Conservation (phyloP, 2,888 invertebrate species). For the Stictocephala bisonia region DNA sequence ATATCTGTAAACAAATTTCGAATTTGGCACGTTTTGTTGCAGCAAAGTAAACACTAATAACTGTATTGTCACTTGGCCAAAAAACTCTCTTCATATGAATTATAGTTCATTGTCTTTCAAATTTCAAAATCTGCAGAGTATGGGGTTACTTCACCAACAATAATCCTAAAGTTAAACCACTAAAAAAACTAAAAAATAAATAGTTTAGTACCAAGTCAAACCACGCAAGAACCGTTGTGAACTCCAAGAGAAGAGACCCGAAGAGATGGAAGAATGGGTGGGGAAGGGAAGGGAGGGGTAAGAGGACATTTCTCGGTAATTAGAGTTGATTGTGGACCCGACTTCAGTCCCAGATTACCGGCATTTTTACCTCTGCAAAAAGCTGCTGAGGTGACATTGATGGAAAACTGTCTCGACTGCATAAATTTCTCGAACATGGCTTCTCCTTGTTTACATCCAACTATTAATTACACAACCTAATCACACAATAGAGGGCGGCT, state of each 20-base stretch:
- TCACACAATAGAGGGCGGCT: slow-evolving; percentile 31
- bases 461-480: slow-evolving; percentile 18
- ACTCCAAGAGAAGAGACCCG: too few species aligned
- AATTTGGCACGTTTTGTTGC: too few species aligned
- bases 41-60: too few species aligned
- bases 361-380: slow-evolving; percentile 15
- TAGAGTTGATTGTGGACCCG: slow-evolving; percentile 12
- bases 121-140: too few species aligned
- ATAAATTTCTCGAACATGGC: not conserved
- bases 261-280: too few species aligned
- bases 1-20: too few species aligned
- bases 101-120: too few species aligned
- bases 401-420: not conserved
- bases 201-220: not conserved
- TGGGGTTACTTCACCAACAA: too few species aligned
- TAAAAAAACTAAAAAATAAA: not conserved
- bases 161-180: too few species aligned
- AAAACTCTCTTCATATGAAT: too few species aligned
- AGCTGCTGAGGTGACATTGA: slow-evolving; percentile 20
- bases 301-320: not conserved
- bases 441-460: not conserved
- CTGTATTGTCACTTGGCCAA: too few species aligned
- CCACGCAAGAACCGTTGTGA: not conserved
- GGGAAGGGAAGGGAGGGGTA: not conserved
- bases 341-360: slow-evolving; percentile 6